Percentiles rank a stretch among this genome's conserved stretches.
phyloP scores from a whole-genome alignment of 2,113 vertebrate species.

The Gobio gobio region DNA sequence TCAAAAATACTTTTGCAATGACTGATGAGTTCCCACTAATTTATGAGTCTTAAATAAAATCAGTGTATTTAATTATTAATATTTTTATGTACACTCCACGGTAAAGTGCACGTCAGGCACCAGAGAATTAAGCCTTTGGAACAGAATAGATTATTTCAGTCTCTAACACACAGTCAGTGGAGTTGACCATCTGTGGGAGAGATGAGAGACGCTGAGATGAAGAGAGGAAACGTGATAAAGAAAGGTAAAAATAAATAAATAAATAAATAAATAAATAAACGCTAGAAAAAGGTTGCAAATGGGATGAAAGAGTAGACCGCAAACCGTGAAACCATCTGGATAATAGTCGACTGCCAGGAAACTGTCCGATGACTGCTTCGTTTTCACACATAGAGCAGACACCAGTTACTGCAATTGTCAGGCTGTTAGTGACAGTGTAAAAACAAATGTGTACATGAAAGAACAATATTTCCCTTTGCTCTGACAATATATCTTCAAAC shows the following conservation, averaged over 20 bases:
- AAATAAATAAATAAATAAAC: slow-evolving; percentile 10
- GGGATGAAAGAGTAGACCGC: slow-evolving; percentile 48
- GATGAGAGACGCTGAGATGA: slow-evolving; percentile 32
- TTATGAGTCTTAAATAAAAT: not conserved
- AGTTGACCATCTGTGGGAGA: slow-evolving; percentile 42
- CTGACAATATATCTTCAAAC: not conserved
- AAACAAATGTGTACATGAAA: slow-evolving; percentile 23
- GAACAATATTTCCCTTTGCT: slow-evolving; percentile 16
- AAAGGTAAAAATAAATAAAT: slow-evolving; percentile 38
- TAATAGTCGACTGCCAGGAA: slow-evolving; percentile 45
- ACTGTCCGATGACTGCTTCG: not conserved
- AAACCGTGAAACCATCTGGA: slow-evolving; percentile 59
- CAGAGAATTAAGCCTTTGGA: not conserved
- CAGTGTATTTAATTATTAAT: not conserved
- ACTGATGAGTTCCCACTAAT: not conserved
- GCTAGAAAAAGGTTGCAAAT: slow-evolving; percentile 30
- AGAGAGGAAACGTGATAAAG: slow-evolving; percentile 33
- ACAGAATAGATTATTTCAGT: slow-evolving; percentile 10
- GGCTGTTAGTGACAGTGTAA: not conserved
- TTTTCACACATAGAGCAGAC: slow-evolving; percentile 19
- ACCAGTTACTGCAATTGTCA: slow-evolving; percentile 2
- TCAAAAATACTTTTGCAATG: not conserved
- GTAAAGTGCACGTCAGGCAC: slow-evolving; percentile 7
- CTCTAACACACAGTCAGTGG: not conserved
- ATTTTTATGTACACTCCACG: not conserved